Evolutionary conservation across 2,888 invertebrate genomes (phyloP), one percentile per base, ranked within the genome.

Genomic region (Biston stratarius): DNA sequence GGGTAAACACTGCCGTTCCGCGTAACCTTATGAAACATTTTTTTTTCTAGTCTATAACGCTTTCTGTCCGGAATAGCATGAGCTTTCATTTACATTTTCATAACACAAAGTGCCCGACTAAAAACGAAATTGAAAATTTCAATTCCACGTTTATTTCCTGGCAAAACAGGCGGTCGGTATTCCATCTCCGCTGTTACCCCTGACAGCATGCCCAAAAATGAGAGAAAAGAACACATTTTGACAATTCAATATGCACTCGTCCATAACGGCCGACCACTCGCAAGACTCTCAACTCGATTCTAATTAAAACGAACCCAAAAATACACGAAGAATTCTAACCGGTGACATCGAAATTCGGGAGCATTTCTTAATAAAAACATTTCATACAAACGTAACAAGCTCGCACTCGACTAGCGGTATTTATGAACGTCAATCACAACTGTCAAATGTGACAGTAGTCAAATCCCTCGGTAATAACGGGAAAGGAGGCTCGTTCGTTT

Each of bases 201-300:
- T 82, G 77, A 89, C 88, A 89, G 91, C 92, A 90, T 91, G 84
- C 83, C 86, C 87, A 83, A 90, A 91, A 93, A 93, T 92, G 87
- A 91, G 87, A 90, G 87, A 92, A 92, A 93, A 93, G 92, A 91
- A 92, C 91, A 84, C 84, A 86, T 87, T 89, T 88, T 91, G 93
- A 93, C 92, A 79, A 91, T 92, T 88, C 93, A 91, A 92, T 92
- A 92, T 92, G 90, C 92, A 92, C 91, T 92, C 92, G 89, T 86
- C 89, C 86, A 77, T 81, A 79, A 75, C 77, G 74, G 76, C 68
- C 72, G 75, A 74, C 74, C 63, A 65, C 68, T 60, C 70, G 70
- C 72, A 72, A 75, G 58, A 61, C 67, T 58, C 62, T 62, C 61
- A 47, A 63, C 67, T 67, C 66, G 65, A 66, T 65, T 67, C 67